Conservation (phyloP, 1,140 invertebrate genomes). For the Procambarus virginalis region DNA sequence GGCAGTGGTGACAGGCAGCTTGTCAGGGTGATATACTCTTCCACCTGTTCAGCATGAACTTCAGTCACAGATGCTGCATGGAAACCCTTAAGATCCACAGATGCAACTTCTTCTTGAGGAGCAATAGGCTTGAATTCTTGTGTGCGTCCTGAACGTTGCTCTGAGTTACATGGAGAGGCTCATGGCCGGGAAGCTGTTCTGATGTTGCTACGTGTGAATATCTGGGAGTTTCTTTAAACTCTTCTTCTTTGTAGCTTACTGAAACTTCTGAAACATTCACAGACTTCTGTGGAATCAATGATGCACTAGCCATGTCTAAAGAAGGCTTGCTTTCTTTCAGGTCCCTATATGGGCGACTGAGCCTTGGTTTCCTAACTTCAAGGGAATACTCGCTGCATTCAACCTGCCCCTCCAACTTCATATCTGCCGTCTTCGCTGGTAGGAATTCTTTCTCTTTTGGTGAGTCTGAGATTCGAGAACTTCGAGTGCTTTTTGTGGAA, state of each 20-base stretch:
- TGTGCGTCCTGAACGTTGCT: slow-evolving; percentile 52
- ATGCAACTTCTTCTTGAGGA: slow-evolving; percentile 56
- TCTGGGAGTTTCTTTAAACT: slow-evolving; percentile 63
- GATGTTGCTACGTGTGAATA: slow-evolving; percentile 44
- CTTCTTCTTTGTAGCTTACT: slow-evolving; percentile 64
- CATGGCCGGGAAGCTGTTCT: slow-evolving; percentile 59
- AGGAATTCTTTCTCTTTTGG: slow-evolving; percentile 63
- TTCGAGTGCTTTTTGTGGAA: slow-evolving; percentile 66
- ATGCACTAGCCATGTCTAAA: slow-evolving; percentile 52
- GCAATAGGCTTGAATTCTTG: slow-evolving; percentile 44
- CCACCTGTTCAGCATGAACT: slow-evolving; percentile 38
- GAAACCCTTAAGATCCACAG: slow-evolving; percentile 58
- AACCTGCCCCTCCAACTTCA: slow-evolving; percentile 45
- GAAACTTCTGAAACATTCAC: slow-evolving; percentile 69
- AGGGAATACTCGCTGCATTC: slow-evolving; percentile 61
- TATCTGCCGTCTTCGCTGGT: slow-evolving; percentile 45
- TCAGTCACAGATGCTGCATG: slow-evolving; percentile 55
- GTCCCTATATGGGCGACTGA: slow-evolving; percentile 61
- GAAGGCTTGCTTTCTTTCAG: slow-evolving; percentile 52
- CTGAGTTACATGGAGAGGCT: slow-evolving; percentile 53
- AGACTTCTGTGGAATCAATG: slow-evolving; percentile 64
- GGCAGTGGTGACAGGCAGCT: slow-evolving; percentile 40
- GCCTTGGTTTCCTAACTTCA: slow-evolving; percentile 63
- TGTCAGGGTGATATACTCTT: slow-evolving; percentile 47
- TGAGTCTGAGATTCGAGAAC: slow-evolving; percentile 64